Evolutionary conservation across 2,113 vertebrate species (phyloP).

Genomic region (Promerops cafer): DNA sequence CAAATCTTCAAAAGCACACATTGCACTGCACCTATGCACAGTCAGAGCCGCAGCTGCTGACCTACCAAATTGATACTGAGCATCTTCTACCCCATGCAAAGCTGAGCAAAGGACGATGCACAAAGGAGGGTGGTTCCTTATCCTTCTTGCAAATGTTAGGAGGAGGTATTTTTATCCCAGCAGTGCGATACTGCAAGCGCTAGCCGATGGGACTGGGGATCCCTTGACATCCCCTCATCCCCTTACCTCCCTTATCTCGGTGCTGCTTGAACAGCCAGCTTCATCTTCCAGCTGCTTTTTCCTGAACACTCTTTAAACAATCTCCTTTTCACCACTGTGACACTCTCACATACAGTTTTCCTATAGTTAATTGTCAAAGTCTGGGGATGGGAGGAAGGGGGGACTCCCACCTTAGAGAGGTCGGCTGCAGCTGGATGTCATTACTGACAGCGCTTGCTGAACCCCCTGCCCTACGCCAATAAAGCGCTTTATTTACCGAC

Average conservation of each 20-base stretch:
- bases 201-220: neutral
- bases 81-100: neutral
- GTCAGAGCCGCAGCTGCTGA: neutral
- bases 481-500: neutral
- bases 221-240: neutral
- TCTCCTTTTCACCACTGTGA: accelerated
- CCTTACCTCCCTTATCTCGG: neutral
- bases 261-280: neutral
- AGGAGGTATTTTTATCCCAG: neutral
- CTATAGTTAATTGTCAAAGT: neutral
- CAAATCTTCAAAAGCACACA: neutral
- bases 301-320: neutral
- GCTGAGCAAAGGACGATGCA: neutral
- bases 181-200: accelerated
- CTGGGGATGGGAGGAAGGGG: too few relatives aligned
- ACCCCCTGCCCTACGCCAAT: neutral
- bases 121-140: neutral
- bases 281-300: neutral
- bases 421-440: neutral
- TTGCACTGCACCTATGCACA: accelerated
- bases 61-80: neutral
- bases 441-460: neutral
- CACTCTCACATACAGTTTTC: neutral
- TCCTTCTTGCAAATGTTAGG: neutral
- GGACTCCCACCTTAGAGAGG: neutral